Conservation (phyloP, 2,797 vertebrate species). For the Podargus strigoides region DNA sequence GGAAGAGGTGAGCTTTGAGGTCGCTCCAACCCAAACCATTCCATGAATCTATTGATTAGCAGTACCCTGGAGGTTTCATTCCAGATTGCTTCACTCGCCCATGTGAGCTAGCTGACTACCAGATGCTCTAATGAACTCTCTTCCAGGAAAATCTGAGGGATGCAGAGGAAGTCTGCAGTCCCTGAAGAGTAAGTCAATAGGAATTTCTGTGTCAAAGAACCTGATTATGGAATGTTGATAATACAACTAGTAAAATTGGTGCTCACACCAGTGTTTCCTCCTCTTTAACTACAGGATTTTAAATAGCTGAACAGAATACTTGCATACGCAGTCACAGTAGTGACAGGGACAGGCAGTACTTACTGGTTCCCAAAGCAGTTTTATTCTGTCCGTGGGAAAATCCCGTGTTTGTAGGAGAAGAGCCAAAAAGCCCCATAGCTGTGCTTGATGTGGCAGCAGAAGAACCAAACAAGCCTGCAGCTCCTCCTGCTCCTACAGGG, state of each 20-base stretch:
- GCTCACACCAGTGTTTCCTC: too few relatives aligned
- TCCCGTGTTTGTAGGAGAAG: conserved; percentile 82
- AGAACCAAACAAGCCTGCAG: conserved; percentile 81
- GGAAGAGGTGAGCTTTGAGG: too few relatives aligned
- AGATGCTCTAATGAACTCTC: too few relatives aligned
- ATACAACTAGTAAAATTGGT: too few relatives aligned
- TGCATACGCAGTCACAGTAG: not conserved
- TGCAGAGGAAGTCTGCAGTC: too few relatives aligned
- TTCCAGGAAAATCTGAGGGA: not conserved
- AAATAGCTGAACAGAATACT: too few relatives aligned
- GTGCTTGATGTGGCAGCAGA: conserved; percentile 83
- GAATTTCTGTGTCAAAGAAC: too few relatives aligned
- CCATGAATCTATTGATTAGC: too few relatives aligned
- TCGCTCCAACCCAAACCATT: too few relatives aligned
- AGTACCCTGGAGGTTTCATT: not conserved
- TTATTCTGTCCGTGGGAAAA: conserved; percentile 91
- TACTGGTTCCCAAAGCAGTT: conserved; percentile 86
- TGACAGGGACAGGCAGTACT: conserved; percentile 26
- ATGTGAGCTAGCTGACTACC: not conserved
- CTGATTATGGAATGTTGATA: too few relatives aligned
- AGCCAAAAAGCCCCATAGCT: conserved; percentile 87
- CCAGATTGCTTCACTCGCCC: not conserved
- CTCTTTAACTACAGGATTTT: too few relatives aligned
- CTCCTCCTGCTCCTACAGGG: conserved; percentile 81
- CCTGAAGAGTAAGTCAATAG: too few relatives aligned